These are phyloP conservation scores for Pterocles orientalis DNA, from an alignment of 2,113 vertebrate genomes.

Conservation along the genomic window DNA sequence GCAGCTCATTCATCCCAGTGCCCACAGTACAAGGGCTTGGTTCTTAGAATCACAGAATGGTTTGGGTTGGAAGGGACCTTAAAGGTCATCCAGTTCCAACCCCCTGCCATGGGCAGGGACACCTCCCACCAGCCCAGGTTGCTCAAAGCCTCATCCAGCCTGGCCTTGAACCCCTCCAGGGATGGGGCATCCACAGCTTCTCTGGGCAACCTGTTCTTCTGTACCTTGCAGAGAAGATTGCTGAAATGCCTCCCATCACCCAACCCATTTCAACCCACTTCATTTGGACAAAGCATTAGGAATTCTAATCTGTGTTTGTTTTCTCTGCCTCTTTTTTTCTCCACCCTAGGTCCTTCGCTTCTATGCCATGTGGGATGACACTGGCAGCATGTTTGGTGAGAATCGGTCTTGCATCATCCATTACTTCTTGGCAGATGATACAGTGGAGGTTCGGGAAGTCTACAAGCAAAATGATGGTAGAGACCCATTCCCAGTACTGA, in stretches of 20 bases:
- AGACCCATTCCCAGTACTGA: constrained; percentile 85
- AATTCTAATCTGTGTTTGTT: background rate
- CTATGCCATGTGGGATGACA: constrained; percentile 86
- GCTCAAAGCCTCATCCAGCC: too few species aligned
- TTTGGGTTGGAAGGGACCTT: too few species aligned
- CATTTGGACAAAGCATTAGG: background rate
- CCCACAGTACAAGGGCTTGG: background rate
- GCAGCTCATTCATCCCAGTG: background rate
- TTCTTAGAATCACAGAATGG: background rate
- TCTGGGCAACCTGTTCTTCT: background rate
- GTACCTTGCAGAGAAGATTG: background rate
- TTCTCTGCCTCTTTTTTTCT: background rate
- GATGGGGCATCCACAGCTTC: too few species aligned
- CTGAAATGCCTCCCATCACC: background rate
- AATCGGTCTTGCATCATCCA: constrained; percentile 80
- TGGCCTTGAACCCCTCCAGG: too few species aligned
- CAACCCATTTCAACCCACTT: background rate
- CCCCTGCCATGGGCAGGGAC: too few species aligned
- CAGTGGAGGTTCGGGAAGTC: constrained; percentile 89
- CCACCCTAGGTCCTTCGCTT: constrained; percentile 88
- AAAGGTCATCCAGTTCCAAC: too few species aligned
- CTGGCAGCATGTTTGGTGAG: constrained; percentile 75
- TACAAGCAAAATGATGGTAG: constrained; percentile 85
- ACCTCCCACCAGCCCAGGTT: too few species aligned
- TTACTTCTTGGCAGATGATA: constrained; percentile 89